Evolutionary conservation across 2,797 vertebrate species (phyloP), one percentile per base, ranked within the genome.

Genomic region (Myotis myotis): DNA sequence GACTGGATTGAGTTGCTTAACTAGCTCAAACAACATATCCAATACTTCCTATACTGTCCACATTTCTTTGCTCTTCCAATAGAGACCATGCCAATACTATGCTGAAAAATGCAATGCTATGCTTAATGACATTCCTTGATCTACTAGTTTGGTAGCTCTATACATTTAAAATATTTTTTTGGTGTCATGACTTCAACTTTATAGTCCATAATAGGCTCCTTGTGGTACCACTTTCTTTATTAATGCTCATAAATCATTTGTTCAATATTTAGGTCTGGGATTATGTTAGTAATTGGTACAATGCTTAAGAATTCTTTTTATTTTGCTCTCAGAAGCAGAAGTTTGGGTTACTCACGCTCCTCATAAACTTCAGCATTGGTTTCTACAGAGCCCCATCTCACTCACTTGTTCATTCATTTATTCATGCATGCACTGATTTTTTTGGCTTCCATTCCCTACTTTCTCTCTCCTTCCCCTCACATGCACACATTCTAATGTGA

Each of bases 271-370:
- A 44, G 71, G 53, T 68, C 70, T 60, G 64, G 64, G 30, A 71
- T 83, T 62, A 80, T 51, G 44, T 85, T 82, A 79, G 80, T 53
- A 91, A 91, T 68, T 75, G 74, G 76, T 41, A 20, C 9, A 12
- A 79, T 17, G 64, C 38, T 75, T 79, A 68, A 30, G 64, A 49
- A n/a, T 53, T 87, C n/a, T 90, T 76, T 79, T 85, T 66, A 66
- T 17, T 88, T 91, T 95, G 70, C 66, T 36, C 38, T 60, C 60
- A 83, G 91, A 75, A 90, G 79, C 62, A 71, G 87, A 68, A 33
- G 41, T 53, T 19, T 41, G 70, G 64, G 64, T 75, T 70, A 30
- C 62, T 74, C 25, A 30, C n/a, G 8, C 23, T 15, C 55, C 41
- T n/a, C 55, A 8, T 8, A 5, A 11, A 49, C 78, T 74, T 66